Evolutionary conservation across 1,140 invertebrate species (phyloP), one percentile per base, ranked within the genome.

Genomic region (Anagrus nilaparvatae): DNA sequence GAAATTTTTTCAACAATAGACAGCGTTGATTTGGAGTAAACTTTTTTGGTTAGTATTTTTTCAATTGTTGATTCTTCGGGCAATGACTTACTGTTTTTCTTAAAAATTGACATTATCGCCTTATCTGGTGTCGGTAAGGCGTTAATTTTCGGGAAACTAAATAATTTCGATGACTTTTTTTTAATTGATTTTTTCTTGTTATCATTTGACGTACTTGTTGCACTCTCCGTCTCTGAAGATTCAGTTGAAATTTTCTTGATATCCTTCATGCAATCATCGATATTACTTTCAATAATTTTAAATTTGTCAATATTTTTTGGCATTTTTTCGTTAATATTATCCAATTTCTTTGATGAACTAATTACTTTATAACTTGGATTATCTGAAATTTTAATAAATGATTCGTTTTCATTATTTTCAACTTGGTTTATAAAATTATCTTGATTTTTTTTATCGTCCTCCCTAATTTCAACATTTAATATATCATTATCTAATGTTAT

Each of bases 101-200:
- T n/a, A 42, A n/a, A n/a, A n/a, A n/a, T n/a, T n/a, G n/a, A n/a
- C n/a, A n/a, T n/a, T n/a, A n/a, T n/a, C n/a, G n/a, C n/a, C n/a
- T n/a, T n/a, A n/a, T n/a, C n/a, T n/a, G n/a, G n/a, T n/a, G n/a
- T n/a, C n/a, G n/a, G n/a, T n/a, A n/a, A n/a, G n/a, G n/a, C n/a
- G n/a, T n/a, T n/a, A n/a, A n/a, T n/a, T n/a, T n/a, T n/a, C n/a
- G n/a, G n/a, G n/a, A n/a, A n/a, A n/a, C n/a, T n/a, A n/a, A n/a
- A n/a, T n/a, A n/a, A n/a, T n/a, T n/a, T n/a, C n/a, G n/a, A 33
- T 21, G 17, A 16, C 39, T 39, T 44, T 45, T 49, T 43, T 34
- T 40, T 46, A 24, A 43, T 40, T 9, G 36, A 40, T 46, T 49
- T 49, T 29, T 25, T 46, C 44, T 46, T 44, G 32, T 43, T 20